Percentiles rank a stretch among this genome's conserved stretches.
phyloP scores from a whole-genome alignment of 2,888 invertebrate species.

The Syrphus vitripennis region DNA sequence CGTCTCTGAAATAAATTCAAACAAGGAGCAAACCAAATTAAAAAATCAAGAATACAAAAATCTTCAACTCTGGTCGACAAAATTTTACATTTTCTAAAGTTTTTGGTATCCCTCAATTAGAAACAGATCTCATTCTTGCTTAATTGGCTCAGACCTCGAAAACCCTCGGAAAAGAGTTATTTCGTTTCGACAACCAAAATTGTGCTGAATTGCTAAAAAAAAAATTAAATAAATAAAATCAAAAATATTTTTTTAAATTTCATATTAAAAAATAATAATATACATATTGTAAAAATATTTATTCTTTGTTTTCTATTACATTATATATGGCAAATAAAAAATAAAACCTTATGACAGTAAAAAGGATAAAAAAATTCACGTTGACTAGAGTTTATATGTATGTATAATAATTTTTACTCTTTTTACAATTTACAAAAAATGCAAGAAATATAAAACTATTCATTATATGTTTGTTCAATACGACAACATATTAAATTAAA shows the following conservation, averaged over 20 bases:
- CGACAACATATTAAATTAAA: conserved; percentile 27
- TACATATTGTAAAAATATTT: conserved; percentile 66
- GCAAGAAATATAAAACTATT: conserved; percentile 56
- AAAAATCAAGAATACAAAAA: too few species aligned
- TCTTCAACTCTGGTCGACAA: too few species aligned
- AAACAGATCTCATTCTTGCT: too few species aligned
- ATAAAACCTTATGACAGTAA: conserved; percentile 66
- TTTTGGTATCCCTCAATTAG: too few species aligned
- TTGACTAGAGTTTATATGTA: conserved; percentile 70
- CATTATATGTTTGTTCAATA: conserved; percentile 39
- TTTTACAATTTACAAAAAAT: conserved; percentile 64
- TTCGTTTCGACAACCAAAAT: not conserved
- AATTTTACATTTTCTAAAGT: too few species aligned
- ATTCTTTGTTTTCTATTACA: conserved; percentile 59
- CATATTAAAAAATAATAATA: conserved; percentile 57
- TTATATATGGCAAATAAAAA: conserved; percentile 68
- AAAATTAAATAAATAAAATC: not conserved
- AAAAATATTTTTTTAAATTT: not conserved
- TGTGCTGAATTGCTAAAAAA: not conserved
- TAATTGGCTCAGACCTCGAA: too few species aligned
- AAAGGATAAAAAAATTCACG: conserved; percentile 68
- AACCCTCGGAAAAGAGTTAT: too few species aligned
- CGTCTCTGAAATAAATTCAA: too few species aligned
- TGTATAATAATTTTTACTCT: conserved; percentile 53
- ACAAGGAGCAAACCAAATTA: too few species aligned